Percentiles rank a stretch among this genome's conserved stretches.
Conservation (phyloP, 2,888 invertebrate genomes). For the Stenodema calcarata region DNA sequence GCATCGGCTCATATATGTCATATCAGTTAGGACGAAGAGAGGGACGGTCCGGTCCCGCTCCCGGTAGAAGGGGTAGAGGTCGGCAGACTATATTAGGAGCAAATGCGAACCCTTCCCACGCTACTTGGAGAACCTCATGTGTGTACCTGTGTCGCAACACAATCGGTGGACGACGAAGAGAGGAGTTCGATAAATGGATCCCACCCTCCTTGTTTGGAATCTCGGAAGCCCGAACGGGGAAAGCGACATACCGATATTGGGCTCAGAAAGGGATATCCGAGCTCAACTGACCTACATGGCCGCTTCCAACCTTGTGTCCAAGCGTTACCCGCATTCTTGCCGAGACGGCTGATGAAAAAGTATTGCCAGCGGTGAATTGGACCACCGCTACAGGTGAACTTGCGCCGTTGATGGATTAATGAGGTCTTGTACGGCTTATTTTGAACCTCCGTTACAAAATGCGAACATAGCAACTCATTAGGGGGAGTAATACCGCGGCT, state of each 20-base stretch:
- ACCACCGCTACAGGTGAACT: neutral
- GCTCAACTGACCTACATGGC: slow-evolving; percentile 29
- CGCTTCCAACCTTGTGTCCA: slow-evolving; percentile 17
- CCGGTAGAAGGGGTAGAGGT: neutral
- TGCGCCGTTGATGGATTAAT: neutral
- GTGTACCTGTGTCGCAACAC: slow-evolving; percentile 34
- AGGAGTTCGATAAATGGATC: slow-evolving; percentile 17
- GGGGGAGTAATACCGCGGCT: no score
- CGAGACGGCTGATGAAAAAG: neutral
- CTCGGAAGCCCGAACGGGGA: slow-evolving; percentile 18
- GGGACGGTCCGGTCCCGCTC: neutral
- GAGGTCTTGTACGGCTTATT: neutral
- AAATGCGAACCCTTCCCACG: slow-evolving; percentile 36
- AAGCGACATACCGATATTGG: slow-evolving; percentile 37
- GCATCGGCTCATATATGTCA: slow-evolving; percentile 26
- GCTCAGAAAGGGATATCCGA: slow-evolving; percentile 37
- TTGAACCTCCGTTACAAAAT: neutral
- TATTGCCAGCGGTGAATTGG: neutral
- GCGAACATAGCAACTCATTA: neutral
- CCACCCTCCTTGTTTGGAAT: slow-evolving; percentile 20
- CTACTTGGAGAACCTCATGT: neutral
- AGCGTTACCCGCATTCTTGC: slow-evolving; percentile 7
- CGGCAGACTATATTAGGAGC: slow-evolving; percentile 22
- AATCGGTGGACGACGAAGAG: neutral
- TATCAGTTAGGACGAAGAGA: neutral